These are phyloP conservation scores for Gobiocypris rarus DNA, from an alignment of 2,113 vertebrate species.

Conservation along the genomic window DNA sequence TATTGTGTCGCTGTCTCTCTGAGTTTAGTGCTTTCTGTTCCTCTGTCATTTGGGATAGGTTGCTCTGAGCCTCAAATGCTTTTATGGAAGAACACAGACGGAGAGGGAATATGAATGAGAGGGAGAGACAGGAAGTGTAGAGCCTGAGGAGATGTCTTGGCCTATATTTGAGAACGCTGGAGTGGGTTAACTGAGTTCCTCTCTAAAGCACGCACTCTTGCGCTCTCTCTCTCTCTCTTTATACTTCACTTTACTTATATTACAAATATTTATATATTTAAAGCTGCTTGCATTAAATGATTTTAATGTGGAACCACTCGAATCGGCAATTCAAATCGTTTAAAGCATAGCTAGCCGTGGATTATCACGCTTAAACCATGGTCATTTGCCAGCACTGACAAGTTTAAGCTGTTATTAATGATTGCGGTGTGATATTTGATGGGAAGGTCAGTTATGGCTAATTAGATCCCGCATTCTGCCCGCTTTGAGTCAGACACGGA, in stretches of 20 bases:
- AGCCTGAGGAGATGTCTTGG: conserved; percentile 63
- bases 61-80: conserved; percentile 1
- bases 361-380: no score
- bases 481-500: no score
- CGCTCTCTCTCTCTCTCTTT: not conserved
- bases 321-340: no score
- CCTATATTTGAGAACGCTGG: conserved; percentile 64
- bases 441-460: no score
- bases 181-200: conserved; percentile 59
- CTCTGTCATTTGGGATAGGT: not conserved
- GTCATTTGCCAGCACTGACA: no score
- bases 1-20: not conserved
- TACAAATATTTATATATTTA: no score
- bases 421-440: no score
- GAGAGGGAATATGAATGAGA: conserved; percentile 44
- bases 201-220: not conserved
- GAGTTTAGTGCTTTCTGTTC: not conserved
- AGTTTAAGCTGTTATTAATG: no score
- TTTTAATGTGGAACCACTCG: no score
- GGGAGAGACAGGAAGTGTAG: conserved; percentile 57
- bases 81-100: conserved; percentile 26
- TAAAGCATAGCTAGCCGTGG: no score
- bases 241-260: not conserved
- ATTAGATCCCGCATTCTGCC: no score
- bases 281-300: no score